Percentiles rank a stretch among this genome's conserved stretches.
These are phyloP conservation scores for Leptinotarsa lineolata DNA, from an alignment of 1,140 invertebrate species.

Conservation along the genomic window DNA sequence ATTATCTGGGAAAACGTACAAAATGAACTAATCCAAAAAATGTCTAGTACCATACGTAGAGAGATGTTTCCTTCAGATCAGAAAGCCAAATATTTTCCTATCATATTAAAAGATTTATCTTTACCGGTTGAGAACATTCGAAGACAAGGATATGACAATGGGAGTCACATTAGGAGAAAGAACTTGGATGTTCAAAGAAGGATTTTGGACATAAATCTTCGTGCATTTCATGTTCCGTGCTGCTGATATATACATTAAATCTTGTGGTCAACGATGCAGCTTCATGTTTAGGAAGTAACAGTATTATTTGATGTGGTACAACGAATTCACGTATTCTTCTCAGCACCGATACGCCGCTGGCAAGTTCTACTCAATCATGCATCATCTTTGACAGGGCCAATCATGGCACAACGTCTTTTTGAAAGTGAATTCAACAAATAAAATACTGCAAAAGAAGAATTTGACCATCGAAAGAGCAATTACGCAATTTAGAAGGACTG, in stretches of 20 bases:
- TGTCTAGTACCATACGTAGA: constrained; percentile 36
- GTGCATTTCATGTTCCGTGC: constrained; percentile 43
- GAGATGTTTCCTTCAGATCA: constrained; percentile 37
- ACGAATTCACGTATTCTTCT: constrained; percentile 29
- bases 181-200: constrained; percentile 44
- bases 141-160: constrained; percentile 49
- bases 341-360: background rate
- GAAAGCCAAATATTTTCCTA: constrained; percentile 46
- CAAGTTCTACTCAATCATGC: no score
- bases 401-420: background rate
- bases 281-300: background rate
- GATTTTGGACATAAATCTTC: constrained; percentile 39
- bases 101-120: no score
- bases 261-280: constrained; percentile 41
- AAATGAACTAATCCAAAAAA: constrained; percentile 49
- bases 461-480: no score
- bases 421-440: no score
- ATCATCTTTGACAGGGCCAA: background rate
- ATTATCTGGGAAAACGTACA: constrained; percentile 42
- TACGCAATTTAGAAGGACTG: no score
- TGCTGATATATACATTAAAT: constrained; percentile 43
- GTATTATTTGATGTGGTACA: constrained; percentile 39
- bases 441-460: no score
- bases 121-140: constrained; percentile 35
- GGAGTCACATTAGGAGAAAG: constrained; percentile 40